A percentile compares a stretch with the other conserved stretches of the same genome.
Evolutionary conservation across 2,888 invertebrate genomes (phyloP).

Genomic region (Hirtodrosophila duncani): DNA sequence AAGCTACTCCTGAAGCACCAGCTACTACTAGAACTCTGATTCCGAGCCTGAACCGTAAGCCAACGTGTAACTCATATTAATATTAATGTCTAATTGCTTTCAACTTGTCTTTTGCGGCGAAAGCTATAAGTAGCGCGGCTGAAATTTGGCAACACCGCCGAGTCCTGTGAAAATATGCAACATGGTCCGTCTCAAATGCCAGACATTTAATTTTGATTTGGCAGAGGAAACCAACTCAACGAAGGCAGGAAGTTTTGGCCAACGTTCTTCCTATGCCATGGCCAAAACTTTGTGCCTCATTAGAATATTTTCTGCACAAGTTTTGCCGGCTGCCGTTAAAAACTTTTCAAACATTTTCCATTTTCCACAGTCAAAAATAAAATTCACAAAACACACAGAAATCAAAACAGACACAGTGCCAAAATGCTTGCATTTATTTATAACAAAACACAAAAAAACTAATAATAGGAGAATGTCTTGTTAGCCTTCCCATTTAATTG

Average conservation of each 20-base stretch:
- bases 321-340: constrained; percentile 35
- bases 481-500: constrained; percentile 62
- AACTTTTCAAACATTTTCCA: constrained; percentile 29
- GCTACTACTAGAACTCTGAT: too few relatives aligned
- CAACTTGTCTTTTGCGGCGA: constrained; percentile 38
- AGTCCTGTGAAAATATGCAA: too few relatives aligned
- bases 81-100: constrained; percentile 63
- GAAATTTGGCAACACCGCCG: constrained; percentile 1
- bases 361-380: constrained; percentile 10
- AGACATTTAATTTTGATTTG: constrained; percentile 43
- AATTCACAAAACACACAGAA: neutral
- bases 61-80: constrained; percentile 54
- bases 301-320: constrained; percentile 67
- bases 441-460: constrained; percentile 28
- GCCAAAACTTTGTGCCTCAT: constrained; percentile 62
- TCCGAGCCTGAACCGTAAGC: constrained; percentile 3
- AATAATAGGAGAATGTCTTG: constrained; percentile 44
- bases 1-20: too few relatives aligned
- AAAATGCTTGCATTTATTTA: constrained; percentile 48
- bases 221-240: constrained; percentile 19
- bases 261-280: constrained; percentile 10
- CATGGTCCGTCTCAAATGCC: too few relatives aligned
- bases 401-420: constrained; percentile 7
- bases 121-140: neutral
- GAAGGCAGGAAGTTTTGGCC: constrained; percentile 46